These are phyloP conservation scores for Nesometra sesokonis DNA, from an alignment of 35 echinoderm and acorn worm species.

Conservation along the genomic window DNA sequence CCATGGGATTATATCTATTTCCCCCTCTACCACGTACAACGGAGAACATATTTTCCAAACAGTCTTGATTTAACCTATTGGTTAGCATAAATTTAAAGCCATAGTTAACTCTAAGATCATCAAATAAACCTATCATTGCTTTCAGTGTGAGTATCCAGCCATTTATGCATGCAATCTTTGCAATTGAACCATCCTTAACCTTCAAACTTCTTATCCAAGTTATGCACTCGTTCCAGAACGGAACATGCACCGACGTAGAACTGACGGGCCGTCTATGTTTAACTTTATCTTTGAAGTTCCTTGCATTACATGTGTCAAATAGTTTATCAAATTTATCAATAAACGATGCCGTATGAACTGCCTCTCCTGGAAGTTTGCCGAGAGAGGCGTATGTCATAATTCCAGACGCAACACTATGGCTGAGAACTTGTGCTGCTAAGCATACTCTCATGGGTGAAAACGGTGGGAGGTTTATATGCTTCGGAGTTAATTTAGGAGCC, in stretches of 20 bases:
- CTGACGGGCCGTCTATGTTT: neutral
- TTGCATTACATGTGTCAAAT: neutral
- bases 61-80: slow-evolving; percentile 11
- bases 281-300: neutral
- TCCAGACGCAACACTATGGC: slow-evolving; percentile 6
- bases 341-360: neutral
- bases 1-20: neutral
- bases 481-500: neutral
- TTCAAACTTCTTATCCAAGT: neutral
- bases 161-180: neutral
- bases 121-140: too few relatives aligned
- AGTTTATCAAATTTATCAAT: neutral
- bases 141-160: neutral
- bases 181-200: neutral
- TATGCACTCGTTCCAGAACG: neutral
- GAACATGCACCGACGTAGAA: neutral
- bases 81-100: neutral
- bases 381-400: neutral
- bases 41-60: neutral
- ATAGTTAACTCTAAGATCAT: neutral
- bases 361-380: neutral
- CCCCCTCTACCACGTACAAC: neutral
- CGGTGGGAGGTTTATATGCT: neutral
- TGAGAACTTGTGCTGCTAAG: neutral
- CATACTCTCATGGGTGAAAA: neutral